phyloP scores from a whole-genome alignment of 2,888 invertebrate genomes.

The Choristoneura rosaceana region DNA sequence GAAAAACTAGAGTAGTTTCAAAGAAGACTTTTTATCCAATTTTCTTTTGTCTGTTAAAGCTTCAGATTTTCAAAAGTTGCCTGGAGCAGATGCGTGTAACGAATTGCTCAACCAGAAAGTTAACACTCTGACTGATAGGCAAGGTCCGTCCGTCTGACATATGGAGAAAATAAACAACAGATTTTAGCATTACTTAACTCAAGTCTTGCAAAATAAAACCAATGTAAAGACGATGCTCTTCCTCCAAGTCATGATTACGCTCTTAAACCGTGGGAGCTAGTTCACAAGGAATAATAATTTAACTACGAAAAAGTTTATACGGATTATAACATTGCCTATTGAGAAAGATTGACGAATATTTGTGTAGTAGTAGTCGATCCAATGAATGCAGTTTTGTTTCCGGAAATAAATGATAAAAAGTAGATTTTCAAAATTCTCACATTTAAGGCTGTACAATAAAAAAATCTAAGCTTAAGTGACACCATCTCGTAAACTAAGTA shows the following conservation, averaged over 20 bases:
- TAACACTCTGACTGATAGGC: not conserved
- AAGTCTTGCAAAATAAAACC: not conserved
- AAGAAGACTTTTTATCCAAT: too few species aligned
- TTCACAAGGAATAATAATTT: not conserved
- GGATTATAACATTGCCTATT: too few species aligned
- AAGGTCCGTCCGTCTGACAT: constrained; percentile 15
- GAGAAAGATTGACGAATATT: too few species aligned
- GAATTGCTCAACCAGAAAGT: constrained; percentile 11
- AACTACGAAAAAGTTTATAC: not conserved
- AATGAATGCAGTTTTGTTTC: too few species aligned
- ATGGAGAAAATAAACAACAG: constrained; percentile 19
- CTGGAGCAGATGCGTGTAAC: constrained; percentile 29
- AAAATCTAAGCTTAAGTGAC: too few species aligned
- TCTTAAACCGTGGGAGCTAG: not conserved
- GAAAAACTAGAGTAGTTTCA: too few species aligned
- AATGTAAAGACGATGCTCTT: not conserved
- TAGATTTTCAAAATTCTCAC: too few species aligned
- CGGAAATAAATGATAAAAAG: too few species aligned
- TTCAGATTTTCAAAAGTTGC: not conserved
- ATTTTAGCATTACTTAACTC: constrained; percentile 6
- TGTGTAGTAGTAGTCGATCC: too few species aligned
- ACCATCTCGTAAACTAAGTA: too few species aligned
- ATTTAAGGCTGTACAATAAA: too few species aligned
- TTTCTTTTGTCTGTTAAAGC: not conserved
- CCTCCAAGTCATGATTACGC: constrained; percentile 50